These are phyloP conservation scores for Machaerirhynchus nigripectus DNA, from an alignment of 2,113 vertebrate genomes.

Conservation along the genomic window DNA sequence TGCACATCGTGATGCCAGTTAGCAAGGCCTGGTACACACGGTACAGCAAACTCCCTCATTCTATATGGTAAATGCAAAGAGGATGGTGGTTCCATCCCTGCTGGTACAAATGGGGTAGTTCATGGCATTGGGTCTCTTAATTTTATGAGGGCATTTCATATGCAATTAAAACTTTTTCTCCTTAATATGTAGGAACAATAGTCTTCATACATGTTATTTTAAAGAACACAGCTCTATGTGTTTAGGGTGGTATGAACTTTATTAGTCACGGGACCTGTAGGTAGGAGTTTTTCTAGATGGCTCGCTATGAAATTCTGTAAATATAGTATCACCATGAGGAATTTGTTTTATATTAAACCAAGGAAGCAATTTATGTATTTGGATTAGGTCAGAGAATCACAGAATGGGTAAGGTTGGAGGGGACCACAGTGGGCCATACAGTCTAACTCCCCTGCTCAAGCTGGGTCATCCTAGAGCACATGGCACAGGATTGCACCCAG, in stretches of 20 bases:
- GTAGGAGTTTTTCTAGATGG: not conserved
- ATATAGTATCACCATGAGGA: not conserved
- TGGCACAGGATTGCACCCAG: not conserved
- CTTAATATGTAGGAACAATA: not conserved
- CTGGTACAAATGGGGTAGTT: not conserved
- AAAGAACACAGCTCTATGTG: not conserved
- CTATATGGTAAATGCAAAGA: not conserved
- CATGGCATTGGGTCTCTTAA: not conserved
- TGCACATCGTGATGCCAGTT: not conserved
- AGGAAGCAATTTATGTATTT: not conserved
- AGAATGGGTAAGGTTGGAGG: not conserved
- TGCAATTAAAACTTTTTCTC: not conserved
- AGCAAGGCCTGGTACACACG: not conserved
- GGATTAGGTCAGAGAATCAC: not conserved
- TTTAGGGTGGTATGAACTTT: not conserved
- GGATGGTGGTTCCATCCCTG: not conserved
- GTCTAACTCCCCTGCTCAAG: not conserved
- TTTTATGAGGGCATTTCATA: not conserved
- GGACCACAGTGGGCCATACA: no score
- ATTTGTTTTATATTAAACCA: not conserved
- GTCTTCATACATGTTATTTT: not conserved
- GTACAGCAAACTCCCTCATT: not conserved
- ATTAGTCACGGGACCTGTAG: not conserved
- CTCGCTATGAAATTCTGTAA: not conserved
- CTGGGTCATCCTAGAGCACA: not conserved